phyloP scores from a whole-genome alignment of 2,797 vertebrate species.

The Chiloscyllium punctatum region DNA sequence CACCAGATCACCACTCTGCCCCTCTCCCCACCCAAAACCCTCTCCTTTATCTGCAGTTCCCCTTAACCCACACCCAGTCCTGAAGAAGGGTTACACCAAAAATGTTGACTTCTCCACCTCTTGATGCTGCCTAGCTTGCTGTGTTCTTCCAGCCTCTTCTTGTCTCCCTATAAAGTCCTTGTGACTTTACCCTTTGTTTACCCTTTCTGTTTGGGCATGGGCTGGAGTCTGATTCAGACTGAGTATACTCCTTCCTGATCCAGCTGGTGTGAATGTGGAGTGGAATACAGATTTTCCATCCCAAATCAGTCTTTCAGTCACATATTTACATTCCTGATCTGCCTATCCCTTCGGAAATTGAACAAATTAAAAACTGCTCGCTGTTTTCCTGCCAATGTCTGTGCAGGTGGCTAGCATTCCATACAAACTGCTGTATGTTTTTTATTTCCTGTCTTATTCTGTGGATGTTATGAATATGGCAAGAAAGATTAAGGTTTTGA shows the following conservation, averaged over 20 bases:
- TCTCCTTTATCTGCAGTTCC: too few relatives aligned
- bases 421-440: not conserved
- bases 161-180: not conserved
- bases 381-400: not conserved
- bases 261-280: not conserved
- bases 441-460: not conserved
- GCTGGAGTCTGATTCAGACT: not conserved
- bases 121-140: too few relatives aligned
- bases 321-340: not conserved
- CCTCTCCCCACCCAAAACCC: too few relatives aligned
- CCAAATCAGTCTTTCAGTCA: not conserved
- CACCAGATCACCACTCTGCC: too few relatives aligned
- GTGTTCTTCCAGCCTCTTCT: too few relatives aligned
- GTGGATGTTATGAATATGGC: not conserved
- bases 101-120: too few relatives aligned
- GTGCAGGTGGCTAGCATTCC: not conserved
- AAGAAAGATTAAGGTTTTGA: not conserved
- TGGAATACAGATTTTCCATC: not conserved
- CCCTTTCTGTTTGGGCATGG: not conserved
- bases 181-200: not conserved
- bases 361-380: not conserved
- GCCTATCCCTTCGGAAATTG: not conserved
- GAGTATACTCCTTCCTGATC: not conserved
- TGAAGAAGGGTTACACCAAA: too few relatives aligned
- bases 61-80: too few relatives aligned